Evolutionary conservation across 2,113 vertebrate species (phyloP), one percentile per base, ranked within the genome.

Genomic region (Sebastes fasciatus): DNA sequence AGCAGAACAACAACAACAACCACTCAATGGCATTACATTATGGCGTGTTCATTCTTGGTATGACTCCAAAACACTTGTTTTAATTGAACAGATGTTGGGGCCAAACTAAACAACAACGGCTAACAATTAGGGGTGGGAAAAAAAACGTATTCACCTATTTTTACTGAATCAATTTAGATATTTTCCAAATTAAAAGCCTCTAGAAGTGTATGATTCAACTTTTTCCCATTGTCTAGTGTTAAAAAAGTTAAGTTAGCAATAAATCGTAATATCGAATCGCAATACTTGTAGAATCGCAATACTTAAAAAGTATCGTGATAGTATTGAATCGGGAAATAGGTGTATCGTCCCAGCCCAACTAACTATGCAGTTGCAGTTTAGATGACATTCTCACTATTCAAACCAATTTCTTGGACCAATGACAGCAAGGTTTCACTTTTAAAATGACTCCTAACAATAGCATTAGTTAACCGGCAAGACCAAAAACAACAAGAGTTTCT

Each of bases 401-500:
- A 42, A 13, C 12, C 57, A n/a, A 40, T 61, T 55, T 55, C 23
- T 61, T 6, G 17, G 8, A 12, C 11, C 57, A 26, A 16, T 26
- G 19, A 43, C 17, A 49, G 42, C 19, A 10, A 57, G 4, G 43
- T 58, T 65, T 76, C 16, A 21, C 49, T 78, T 64, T 69, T 11
- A 60, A 72, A 21, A 0, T 51, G 11, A 34, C n/a, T 49, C 3
- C 26, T n/a, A 23, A 77, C 60, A 77, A 65, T 6, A 52, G 52
- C 21, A 26, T 1, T 10, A 46, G 19, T 68, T 63, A 82, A 71
- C 14, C n/a, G 61, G 48, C 48, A 78, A 67, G 42, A 21, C 42
- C 54, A 19, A 74, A 77, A 69, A 63, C 43, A 61, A 64, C 19
- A 80, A 34, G 4, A n/a, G 2, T 12, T 7, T 54, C 58, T 74